These are phyloP conservation scores for Rutpela maculata DNA, from an alignment of 2,888 invertebrate species.

Conservation along the genomic window DNA sequence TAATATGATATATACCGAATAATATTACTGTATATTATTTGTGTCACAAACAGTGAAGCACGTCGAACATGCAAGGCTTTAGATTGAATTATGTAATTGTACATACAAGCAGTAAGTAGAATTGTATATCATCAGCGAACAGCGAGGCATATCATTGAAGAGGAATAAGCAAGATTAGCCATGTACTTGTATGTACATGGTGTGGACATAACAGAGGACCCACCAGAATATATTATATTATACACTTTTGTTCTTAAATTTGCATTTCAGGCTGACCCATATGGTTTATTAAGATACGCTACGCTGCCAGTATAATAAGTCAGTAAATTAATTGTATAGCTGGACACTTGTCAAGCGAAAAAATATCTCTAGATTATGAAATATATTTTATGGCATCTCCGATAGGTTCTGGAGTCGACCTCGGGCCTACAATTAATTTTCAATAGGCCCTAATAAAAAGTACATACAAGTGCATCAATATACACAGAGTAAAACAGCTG, in stretches of 20 bases:
- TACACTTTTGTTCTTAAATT: not conserved
- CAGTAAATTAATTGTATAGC: too few relatives aligned
- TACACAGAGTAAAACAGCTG: not conserved
- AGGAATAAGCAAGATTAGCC: constrained; percentile 2
- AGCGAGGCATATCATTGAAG: not conserved
- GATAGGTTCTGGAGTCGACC: not conserved
- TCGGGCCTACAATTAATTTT: not conserved
- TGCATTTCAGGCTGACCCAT: not conserved
- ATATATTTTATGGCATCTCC: not conserved
- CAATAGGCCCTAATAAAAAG: not conserved
- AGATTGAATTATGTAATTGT: not conserved
- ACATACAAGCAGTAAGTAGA: not conserved
- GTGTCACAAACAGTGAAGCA: not conserved
- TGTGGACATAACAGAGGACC: not conserved
- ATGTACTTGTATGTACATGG: not conserved
- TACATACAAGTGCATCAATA: not conserved
- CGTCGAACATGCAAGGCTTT: not conserved
- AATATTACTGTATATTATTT: not conserved
- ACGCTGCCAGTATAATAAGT: too few relatives aligned
- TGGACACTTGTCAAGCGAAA: too few relatives aligned
- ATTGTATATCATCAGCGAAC: not conserved
- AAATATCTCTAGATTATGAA: not conserved
- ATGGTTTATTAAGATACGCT: too few relatives aligned
- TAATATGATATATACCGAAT: not conserved
- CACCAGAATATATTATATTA: not conserved